Conservation (phyloP, 2,797 vertebrate genomes). For the Heteromormyrus szaboi region DNA sequence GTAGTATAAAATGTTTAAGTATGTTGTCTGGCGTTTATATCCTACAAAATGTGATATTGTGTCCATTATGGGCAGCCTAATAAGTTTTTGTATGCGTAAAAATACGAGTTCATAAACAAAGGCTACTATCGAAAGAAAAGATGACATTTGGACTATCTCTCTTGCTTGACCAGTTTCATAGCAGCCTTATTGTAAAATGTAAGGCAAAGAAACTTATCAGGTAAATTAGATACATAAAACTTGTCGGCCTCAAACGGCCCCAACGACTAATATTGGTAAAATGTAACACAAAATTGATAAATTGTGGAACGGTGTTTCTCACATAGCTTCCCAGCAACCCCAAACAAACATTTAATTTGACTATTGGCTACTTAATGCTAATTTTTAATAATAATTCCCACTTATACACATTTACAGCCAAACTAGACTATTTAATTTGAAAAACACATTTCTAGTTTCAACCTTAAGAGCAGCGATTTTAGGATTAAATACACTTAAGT, state of each 20-base stretch:
- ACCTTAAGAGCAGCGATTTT: neutral
- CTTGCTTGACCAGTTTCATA: neutral
- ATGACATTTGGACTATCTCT: neutral
- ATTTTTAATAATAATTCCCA: neutral
- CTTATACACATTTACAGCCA: neutral
- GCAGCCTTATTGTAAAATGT: neutral
- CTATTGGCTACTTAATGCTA: neutral
- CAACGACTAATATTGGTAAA: neutral
- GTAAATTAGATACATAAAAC: neutral
- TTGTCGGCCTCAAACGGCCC: neutral
- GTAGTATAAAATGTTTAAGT: neutral
- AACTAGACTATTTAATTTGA: neutral
- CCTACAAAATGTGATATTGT: neutral
- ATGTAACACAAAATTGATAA: neutral
- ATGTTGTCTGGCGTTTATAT: neutral
- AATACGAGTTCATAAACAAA: neutral
- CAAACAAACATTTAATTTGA: neutral
- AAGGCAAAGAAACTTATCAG: neutral
- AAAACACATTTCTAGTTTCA: neutral
- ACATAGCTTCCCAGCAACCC: neutral
- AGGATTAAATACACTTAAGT: neutral
- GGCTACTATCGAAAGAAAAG: neutral
- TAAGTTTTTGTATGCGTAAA: neutral
- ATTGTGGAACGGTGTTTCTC: neutral
- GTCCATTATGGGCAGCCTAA: neutral